Conservation (phyloP, 2,113 vertebrate genomes). For the Psammodynastes pulverulentus region DNA sequence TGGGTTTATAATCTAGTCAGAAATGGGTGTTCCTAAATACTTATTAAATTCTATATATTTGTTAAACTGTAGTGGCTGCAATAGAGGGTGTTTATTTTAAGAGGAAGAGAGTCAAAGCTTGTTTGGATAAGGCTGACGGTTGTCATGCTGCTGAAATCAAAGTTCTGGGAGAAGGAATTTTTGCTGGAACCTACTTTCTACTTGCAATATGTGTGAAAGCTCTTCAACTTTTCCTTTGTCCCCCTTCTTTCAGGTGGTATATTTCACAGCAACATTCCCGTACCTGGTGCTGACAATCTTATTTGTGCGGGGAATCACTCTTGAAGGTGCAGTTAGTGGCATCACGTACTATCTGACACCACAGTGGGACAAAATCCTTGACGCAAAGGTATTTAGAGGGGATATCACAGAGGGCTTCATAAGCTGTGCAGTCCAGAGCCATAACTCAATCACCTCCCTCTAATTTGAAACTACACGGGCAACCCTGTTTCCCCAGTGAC, state of each 20-base stretch:
- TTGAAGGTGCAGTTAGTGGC: slow-evolving; percentile 89
- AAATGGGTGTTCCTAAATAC: background rate
- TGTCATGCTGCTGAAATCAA: background rate
- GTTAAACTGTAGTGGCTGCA: background rate
- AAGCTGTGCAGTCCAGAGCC: background rate
- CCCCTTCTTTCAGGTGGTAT: slow-evolving; percentile 81
- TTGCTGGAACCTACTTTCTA: background rate
- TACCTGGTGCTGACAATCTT: slow-evolving; percentile 96
- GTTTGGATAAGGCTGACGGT: background rate
- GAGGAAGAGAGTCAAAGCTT: background rate
- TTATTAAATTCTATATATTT: background rate
- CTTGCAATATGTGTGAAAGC: background rate
- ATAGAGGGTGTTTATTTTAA: background rate
- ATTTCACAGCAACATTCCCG: slow-evolving; percentile 97
- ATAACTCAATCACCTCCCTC: too few species aligned
- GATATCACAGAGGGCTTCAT: background rate
- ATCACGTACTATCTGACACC: slow-evolving; percentile 97
- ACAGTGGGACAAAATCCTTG: slow-evolving; percentile 95
- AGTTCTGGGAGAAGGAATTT: background rate
- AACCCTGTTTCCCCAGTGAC: slow-evolving; percentile 7
- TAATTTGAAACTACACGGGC: background rate
- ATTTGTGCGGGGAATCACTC: slow-evolving; percentile 91
- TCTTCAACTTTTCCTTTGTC: background rate
- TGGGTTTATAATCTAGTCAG: background rate
- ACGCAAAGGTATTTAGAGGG: slow-evolving; percentile 82